Percentiles rank a stretch among this genome's conserved stretches.
Evolutionary conservation across 2,797 vertebrate genomes (phyloP).

Genomic region (Chromobotia macracanthus): DNA sequence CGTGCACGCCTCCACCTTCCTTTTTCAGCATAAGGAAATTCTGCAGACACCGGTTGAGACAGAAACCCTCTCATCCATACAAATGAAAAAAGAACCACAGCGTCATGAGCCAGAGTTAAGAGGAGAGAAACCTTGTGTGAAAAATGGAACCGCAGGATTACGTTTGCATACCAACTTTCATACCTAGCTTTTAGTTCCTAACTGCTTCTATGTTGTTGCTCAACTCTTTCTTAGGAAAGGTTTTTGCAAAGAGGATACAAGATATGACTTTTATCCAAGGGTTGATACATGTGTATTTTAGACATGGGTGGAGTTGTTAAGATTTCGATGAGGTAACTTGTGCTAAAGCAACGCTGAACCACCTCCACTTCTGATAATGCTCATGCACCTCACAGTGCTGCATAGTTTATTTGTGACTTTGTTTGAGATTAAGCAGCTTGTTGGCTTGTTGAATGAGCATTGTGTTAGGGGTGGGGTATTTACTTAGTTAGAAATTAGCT

Average conservation of each 20-base stretch:
- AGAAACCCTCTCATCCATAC: slow-evolving; percentile 70
- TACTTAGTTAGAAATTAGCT: slow-evolving; percentile 9
- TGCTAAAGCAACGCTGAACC: slow-evolving; percentile 21
- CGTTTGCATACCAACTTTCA: slow-evolving; percentile 83
- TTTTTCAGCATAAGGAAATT: slow-evolving; percentile 76
- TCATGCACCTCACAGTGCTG: slow-evolving; percentile 21
- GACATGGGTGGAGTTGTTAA: not conserved
- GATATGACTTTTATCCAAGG: not conserved
- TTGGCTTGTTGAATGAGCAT: not conserved
- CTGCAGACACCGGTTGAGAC: slow-evolving; percentile 72
- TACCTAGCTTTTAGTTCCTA: slow-evolving; percentile 72
- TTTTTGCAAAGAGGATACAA: not conserved
- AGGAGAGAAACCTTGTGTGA: slow-evolving; percentile 60
- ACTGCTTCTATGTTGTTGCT: slow-evolving; percentile 64
- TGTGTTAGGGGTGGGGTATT: not conserved
- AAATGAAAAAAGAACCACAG: slow-evolving; percentile 72
- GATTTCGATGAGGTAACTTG: slow-evolving; percentile 24
- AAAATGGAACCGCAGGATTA: slow-evolving; percentile 64
- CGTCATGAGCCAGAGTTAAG: slow-evolving; percentile 70
- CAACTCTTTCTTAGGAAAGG: not conserved
- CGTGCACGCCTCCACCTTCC: slow-evolving; percentile 62
- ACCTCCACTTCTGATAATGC: slow-evolving; percentile 36
- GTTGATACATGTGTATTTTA: slow-evolving; percentile 5
- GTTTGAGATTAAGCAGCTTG: slow-evolving; percentile 29
- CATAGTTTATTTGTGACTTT: slow-evolving; percentile 30